Base-by-base conservation (phyloP, 2,888 invertebrate genomes). In the Latheticus oryzae region DNA sequence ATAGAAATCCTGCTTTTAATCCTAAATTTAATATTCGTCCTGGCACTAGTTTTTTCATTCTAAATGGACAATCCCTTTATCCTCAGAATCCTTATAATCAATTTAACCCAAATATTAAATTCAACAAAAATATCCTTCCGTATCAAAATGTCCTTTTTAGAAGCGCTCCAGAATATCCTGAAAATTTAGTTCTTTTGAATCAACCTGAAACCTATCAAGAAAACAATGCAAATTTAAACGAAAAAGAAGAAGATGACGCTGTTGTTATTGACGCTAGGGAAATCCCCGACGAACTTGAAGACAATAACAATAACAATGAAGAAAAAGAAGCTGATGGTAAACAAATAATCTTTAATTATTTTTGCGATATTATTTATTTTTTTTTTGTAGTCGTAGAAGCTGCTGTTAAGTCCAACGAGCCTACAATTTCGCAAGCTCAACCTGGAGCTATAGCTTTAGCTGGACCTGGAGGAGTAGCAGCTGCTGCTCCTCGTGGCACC, bases 31-130 rank as follows among this genome's bases (percentile, higher is more conserved):
- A 60, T 21, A 58, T 76, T 3, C 70, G 66, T 58, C 76, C 77
- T 2, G 85, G 84, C 1, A 84, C 84, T 63, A 75, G 83, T 55
- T 83, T 84, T 60, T 86, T 83, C 72, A 82, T 85, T 16, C 78
- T 86, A 0, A 84, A 85, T 63, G 85, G 77, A 65, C 81, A 78
- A 56, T 79, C 80, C 1, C 77, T 82, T 24, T 82, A 82, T 24
- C 82, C 47, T 38, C 57, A 48, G 12, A 54, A 47, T 43, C 62
- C 57, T 2, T 52, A 54, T 45, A 40, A 53, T 55, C 50, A 62
- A 33, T 43, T 42, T 4, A 13, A 60, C 32, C 62, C 50, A 24
- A 60, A 33, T 32, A 53, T 56, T 15, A 62, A 60, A 38, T 62
- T 59, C 50, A 1, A 12, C 24, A 48, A 48, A 21, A 48, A 33